Evolutionary conservation across 2,797 vertebrate genomes (phyloP).

Genomic region (Premnoplex brunnescens): DNA sequence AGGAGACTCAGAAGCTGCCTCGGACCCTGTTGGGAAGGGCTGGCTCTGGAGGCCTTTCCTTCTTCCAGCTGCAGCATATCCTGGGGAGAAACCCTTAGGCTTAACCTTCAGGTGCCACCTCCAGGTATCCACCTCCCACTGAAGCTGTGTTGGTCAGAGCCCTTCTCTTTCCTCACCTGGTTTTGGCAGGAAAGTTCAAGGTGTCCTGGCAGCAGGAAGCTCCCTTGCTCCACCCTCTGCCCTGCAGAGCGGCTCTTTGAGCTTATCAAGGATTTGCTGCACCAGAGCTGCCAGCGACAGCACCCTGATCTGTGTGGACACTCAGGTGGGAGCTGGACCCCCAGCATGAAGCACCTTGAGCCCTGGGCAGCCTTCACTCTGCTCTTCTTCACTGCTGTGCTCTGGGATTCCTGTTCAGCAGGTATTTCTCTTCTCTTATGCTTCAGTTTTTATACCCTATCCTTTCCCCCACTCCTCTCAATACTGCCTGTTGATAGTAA

Average conservation of each 20-base stretch:
- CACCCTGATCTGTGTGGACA: accelerated
- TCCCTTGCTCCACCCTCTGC: constrained; percentile 73
- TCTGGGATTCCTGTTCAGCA: constrained; percentile 33
- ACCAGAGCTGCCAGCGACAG: background rate
- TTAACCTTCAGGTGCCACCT: background rate
- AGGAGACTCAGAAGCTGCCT: background rate
- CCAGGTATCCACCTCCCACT: background rate
- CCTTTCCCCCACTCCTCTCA: background rate
- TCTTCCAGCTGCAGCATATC: background rate
- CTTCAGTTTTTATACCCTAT: background rate
- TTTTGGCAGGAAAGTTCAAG: constrained; percentile 21
- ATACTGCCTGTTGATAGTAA: background rate
- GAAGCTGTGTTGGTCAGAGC: background rate
- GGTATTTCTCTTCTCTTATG: constrained; percentile 43
- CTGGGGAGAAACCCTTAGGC: background rate
- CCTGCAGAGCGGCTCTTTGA: background rate
- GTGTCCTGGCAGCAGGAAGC: constrained; percentile 40
- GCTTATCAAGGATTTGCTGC: background rate
- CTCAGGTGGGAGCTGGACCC: background rate
- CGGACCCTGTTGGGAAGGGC: background rate
- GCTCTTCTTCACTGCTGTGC: background rate
- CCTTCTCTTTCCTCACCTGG: background rate
- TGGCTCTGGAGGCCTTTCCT: background rate
- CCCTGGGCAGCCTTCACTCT: background rate
- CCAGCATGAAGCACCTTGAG: background rate